A percentile compares a stretch with the other conserved stretches of the same genome.
These are phyloP conservation scores for Temnopleurus reevesii DNA, from an alignment of 53 echinoderm and acorn worm species.

Conservation along the genomic window DNA sequence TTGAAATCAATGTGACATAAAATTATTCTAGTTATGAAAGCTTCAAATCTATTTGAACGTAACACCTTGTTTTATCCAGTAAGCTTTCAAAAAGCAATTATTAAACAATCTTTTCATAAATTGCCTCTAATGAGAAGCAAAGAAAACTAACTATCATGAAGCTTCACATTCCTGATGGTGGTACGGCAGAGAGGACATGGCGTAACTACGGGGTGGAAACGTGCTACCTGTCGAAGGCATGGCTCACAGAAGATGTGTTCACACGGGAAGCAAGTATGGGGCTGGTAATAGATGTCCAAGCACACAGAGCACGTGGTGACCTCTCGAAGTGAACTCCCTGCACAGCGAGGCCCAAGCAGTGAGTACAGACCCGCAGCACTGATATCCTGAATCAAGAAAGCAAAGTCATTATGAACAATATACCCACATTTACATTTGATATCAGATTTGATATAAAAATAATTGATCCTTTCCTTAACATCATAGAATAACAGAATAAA, in stretches of 20 bases:
- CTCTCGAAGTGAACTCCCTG: constrained; percentile 70
- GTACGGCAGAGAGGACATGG: constrained; percentile 91
- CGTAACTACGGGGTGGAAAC: constrained; percentile 63
- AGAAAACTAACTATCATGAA: constrained; percentile 78
- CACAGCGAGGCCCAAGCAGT: constrained; percentile 55
- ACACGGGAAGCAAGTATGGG: constrained; percentile 77
- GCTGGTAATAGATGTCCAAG: constrained; percentile 84
- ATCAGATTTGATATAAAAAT: too few species aligned
- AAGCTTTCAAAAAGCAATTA: too few species aligned
- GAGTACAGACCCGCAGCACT: constrained; percentile 61
- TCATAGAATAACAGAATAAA: too few species aligned
- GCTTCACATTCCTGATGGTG: constrained; percentile 61
- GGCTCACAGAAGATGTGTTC: constrained; percentile 91
- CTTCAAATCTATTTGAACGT: too few species aligned
- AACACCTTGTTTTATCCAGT: too few species aligned
- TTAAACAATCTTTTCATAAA: too few species aligned
- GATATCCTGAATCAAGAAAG: constrained; percentile 36
- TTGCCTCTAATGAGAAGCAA: too few species aligned
- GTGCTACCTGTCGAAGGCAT: constrained; percentile 80
- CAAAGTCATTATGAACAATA: too few species aligned
- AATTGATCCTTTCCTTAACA: too few species aligned
- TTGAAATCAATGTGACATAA: too few species aligned
- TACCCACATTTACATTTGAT: too few species aligned
- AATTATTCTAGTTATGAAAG: too few species aligned
- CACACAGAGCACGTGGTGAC: constrained; percentile 83